Evolutionary conservation across 2,797 vertebrate genomes (phyloP).

Genomic region (Holocentrus rufus): DNA sequence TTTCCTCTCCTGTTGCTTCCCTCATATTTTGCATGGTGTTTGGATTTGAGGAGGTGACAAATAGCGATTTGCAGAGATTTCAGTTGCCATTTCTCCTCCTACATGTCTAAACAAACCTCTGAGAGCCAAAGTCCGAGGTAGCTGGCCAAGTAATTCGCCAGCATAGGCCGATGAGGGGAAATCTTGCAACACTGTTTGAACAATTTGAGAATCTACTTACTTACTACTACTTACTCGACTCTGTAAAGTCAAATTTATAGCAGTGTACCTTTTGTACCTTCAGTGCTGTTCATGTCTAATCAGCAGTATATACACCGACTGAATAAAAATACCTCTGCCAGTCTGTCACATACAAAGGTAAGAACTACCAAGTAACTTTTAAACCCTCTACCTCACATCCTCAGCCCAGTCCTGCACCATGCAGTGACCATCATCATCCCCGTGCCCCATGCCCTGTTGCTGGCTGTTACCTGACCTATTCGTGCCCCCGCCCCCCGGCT

Average conservation of each 20-base stretch:
- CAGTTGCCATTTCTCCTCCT: not conserved
- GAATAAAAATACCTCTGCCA: not conserved
- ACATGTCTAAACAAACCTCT: slow-evolving; percentile 2
- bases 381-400: slow-evolving; percentile 5
- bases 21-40: not conserved
- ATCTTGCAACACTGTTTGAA: too few species aligned
- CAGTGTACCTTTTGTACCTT: too few species aligned
- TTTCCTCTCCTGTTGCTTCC: not conserved
- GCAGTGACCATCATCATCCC: slow-evolving; percentile 3
- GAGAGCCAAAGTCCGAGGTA: too few species aligned
- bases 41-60: slow-evolving; percentile 1
- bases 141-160: too few species aligned
- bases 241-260: not conserved
- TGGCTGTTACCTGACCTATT: slow-evolving; percentile 65
- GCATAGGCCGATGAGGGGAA: not conserved
- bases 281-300: too few species aligned
- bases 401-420: not conserved
- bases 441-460: slow-evolving; percentile 16
- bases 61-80: not conserved
- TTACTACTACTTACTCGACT: too few species aligned
- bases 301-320: not conserved
- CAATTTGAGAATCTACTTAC: too few species aligned
- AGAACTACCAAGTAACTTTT: not conserved
- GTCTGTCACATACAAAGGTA: slow-evolving; percentile 1
- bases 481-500: slow-evolving; percentile 47